Conservation (phyloP, 2,797 vertebrate genomes). For the Hapalemur alaotrensis region DNA sequence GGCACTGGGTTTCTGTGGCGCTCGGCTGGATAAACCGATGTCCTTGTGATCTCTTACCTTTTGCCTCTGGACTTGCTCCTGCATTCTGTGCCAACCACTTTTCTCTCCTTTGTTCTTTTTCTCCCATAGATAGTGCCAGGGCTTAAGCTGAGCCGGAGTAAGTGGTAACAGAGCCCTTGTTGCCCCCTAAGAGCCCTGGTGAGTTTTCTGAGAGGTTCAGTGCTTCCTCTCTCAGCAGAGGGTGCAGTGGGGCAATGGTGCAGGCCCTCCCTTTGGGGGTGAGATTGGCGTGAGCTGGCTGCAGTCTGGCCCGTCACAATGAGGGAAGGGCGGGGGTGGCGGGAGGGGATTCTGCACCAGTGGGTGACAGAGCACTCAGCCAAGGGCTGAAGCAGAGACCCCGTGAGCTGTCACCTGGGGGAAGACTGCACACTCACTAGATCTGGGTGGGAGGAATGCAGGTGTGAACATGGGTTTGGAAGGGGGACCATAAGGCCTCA, state of each 20-base stretch:
- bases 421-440: neutral
- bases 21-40: neutral
- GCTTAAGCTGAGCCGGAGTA: fast-evolving
- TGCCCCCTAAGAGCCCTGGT: too few relatives aligned
- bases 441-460: too few relatives aligned
- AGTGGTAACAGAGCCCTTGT: neutral
- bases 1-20: neutral
- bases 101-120: neutral
- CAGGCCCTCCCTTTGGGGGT: neutral
- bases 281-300: neutral
- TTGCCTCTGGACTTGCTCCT: neutral
- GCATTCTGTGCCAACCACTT: neutral
- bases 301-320: neutral
- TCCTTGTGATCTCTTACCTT: too few relatives aligned
- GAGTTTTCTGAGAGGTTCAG: neutral
- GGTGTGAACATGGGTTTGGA: neutral
- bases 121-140: neutral
- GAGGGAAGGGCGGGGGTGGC: too few relatives aligned
- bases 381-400: neutral
- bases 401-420: fast-evolving
- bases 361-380: neutral
- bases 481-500: neutral
- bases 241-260: too few relatives aligned
- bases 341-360: fast-evolving
- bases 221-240: neutral